phyloP scores from a whole-genome alignment of 2,113 vertebrate genomes.

The Chaetodon auriga region DNA sequence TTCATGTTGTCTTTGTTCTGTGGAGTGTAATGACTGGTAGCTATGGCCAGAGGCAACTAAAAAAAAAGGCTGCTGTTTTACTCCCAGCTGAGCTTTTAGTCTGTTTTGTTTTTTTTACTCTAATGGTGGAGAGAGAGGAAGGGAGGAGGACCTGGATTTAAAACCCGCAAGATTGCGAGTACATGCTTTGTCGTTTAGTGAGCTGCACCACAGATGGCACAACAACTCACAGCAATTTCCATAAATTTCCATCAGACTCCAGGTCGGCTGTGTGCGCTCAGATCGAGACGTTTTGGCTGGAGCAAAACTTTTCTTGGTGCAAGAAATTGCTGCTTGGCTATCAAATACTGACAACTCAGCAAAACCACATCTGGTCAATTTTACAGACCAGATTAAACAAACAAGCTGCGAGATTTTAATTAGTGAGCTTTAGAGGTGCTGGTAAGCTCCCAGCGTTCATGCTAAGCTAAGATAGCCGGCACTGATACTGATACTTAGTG shows the following conservation, averaged over 20 bases:
- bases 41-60: constrained; percentile 56
- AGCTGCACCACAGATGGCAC: constrained; percentile 28
- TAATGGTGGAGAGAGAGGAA: constrained; percentile 50
- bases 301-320: not conserved
- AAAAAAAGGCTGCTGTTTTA: constrained; percentile 35
- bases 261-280: not conserved
- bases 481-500: no score
- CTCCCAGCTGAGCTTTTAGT: constrained; percentile 44
- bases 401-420: no score
- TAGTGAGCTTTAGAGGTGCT: no score
- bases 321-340: not conserved
- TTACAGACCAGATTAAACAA: no score
- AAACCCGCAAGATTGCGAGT: constrained; percentile 40
- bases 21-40: constrained; percentile 51
- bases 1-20: constrained; percentile 56
- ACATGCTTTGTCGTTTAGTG: constrained; percentile 48
- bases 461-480: no score
- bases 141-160: constrained; percentile 46
- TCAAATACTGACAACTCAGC: not conserved
- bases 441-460: no score
- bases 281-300: not conserved
- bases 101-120: constrained; percentile 4
- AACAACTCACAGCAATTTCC: not conserved
- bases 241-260: constrained; percentile 21
- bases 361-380: not conserved